Base-by-base conservation (phyloP, 1,140 invertebrate genomes). In the Bicyclus anynana region DNA sequence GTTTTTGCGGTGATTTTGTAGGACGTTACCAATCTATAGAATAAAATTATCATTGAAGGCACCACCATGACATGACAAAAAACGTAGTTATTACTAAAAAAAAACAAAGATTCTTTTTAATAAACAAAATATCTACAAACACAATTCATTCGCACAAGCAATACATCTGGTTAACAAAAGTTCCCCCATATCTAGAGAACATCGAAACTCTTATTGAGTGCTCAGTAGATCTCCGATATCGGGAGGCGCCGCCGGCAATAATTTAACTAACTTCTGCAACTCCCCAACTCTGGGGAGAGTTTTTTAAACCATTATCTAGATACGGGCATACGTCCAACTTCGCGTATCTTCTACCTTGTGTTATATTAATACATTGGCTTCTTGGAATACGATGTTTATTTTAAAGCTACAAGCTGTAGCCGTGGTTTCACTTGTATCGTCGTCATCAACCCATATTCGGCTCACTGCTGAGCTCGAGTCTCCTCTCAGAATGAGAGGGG, bases 271-370 rank as follows among this genome's bases (percentile, higher is more conserved):
- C 13, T 40, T 17, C 37, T 13, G 13, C 13, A 40, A 40, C 14
- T 40, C 9, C 9, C 5, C 5, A 37, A 14, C 33, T 37, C 33
- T 37, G 37, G 37, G 6, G 37, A 16, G 12, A 40, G 37, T 40
- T 40, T 40, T 40, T 40, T 40, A 16, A 40, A 40, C 37, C 37
- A 40, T 40, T 40, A 40, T 40, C 37, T 16, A 40, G 37, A 40
- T 40, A 40, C 16, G 37, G 6, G 16, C 37, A 40, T 40, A 40
- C 37, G 37, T 40, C 12, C n/a, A 40, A 40, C 37, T 40, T 40
- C 3, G 37, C n/a, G 37, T 40, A 17, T 40, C 37, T n/a, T n/a
- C n/a, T n/a, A n/a, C n/a, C n/a, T 40, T 40, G 12, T 40, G 5
- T 33, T 33, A 33, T 33, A n/a, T 10, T 33, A 33, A 33, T 33